phyloP scores from a whole-genome alignment of 2,113 vertebrate genomes.

The Solea solea region DNA sequence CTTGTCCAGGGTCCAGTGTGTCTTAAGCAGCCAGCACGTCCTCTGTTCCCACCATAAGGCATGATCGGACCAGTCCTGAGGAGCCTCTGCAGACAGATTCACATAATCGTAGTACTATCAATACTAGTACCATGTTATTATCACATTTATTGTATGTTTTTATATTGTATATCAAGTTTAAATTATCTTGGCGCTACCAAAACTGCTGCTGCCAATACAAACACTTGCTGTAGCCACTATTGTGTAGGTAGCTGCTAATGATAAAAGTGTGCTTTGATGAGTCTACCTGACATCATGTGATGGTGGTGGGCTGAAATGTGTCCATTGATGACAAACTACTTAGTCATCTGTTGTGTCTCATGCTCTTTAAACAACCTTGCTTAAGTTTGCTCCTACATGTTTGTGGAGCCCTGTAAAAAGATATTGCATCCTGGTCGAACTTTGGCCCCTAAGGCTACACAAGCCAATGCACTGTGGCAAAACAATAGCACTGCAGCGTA shows the following conservation, averaged over 20 bases:
- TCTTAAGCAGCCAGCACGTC: constrained; percentile 93
- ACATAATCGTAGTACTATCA: constrained; percentile 10
- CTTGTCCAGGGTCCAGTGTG: constrained; percentile 98
- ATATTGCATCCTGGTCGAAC: constrained; percentile 55
- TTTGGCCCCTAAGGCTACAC: constrained; percentile 60
- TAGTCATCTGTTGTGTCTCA: constrained; percentile 54
- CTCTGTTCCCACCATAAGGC: constrained; percentile 98
- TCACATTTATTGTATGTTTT: neutral
- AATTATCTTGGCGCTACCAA: neutral
- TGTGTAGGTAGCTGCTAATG: constrained; percentile 4
- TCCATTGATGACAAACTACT: constrained; percentile 49
- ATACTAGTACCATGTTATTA: neutral
- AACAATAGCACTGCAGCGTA: constrained; percentile 58
- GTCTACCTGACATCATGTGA: constrained; percentile 60
- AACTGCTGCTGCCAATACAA: constrained; percentile 8
- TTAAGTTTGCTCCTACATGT: neutral
- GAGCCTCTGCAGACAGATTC: constrained; percentile 76
- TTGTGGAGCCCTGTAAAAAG: constrained; percentile 6
- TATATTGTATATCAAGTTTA: neutral
- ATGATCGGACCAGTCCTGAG: constrained; percentile 96
- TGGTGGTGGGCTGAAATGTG: constrained; percentile 32
- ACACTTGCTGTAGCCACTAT: constrained; percentile 6
- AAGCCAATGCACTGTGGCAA: constrained; percentile 32
- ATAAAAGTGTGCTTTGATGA: constrained; percentile 48
- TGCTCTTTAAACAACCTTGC: constrained; percentile 20